Percentiles rank a stretch among this genome's conserved stretches.
These are phyloP conservation scores for Tetramorium bicarinatum DNA, from an alignment of 2,888 invertebrate genomes.

Conservation along the genomic window DNA sequence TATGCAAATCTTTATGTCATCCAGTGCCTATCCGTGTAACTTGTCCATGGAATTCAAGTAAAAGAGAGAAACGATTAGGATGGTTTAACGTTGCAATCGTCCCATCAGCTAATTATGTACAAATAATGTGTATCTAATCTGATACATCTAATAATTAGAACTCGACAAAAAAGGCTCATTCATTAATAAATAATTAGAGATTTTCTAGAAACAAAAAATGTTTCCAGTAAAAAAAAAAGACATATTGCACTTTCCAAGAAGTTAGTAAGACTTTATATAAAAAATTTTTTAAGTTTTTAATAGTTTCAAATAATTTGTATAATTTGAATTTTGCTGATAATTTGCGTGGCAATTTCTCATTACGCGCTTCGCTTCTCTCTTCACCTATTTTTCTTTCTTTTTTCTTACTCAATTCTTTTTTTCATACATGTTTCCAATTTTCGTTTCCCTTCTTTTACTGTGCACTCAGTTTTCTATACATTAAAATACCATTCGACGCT, in stretches of 20 bases:
- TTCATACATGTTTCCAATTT: constrained; percentile 44
- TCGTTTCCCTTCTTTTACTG: constrained; percentile 42
- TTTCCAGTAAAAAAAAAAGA: neutral
- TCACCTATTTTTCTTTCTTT: constrained; percentile 29
- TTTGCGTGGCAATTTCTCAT: neutral
- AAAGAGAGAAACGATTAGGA: constrained; percentile 65
- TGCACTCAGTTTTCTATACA: constrained; percentile 60
- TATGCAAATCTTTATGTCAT: constrained; percentile 63
- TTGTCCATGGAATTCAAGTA: constrained; percentile 36
- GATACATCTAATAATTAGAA: neutral
- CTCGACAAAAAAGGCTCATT: neutral
- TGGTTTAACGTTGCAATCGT: neutral
- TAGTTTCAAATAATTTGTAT: constrained; percentile 1
- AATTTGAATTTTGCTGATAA: neutral
- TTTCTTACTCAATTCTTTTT: constrained; percentile 44
- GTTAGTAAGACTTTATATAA: neutral
- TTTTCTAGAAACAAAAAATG: neutral
- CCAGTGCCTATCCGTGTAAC: constrained; percentile 20
- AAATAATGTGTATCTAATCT: neutral
- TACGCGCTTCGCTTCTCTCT: constrained; percentile 61
- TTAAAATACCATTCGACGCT: constrained; percentile 73
- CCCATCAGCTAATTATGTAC: neutral
- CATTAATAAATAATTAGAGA: neutral
- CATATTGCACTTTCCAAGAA: neutral
- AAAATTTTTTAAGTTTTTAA: neutral